Evolutionary conservation across 2,113 vertebrate species (phyloP).

Genomic region (Epinephelus moara): DNA sequence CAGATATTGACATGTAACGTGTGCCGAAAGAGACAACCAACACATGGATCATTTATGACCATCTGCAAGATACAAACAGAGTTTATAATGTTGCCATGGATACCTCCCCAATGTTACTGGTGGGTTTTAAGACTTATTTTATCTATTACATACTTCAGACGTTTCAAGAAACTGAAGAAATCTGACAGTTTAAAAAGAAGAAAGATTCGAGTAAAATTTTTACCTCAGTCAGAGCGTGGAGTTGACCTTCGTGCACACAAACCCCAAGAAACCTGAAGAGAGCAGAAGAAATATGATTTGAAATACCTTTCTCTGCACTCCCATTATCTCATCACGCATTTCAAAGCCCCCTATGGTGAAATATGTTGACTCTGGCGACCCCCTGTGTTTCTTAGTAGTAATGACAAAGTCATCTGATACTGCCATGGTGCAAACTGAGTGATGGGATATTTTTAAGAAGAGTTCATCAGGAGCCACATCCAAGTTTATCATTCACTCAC

Average conservation of each 20-base stretch:
- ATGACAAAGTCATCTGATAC: too few species aligned
- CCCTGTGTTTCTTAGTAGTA: too few species aligned
- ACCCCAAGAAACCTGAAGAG: conserved; percentile 92
- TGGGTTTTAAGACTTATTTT: too few species aligned
- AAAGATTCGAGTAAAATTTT: background rate
- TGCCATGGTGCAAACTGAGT: too few species aligned
- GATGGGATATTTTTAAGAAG: too few species aligned
- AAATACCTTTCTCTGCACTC: too few species aligned
- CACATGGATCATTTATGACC: background rate
- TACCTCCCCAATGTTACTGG: background rate
- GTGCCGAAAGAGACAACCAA: background rate
- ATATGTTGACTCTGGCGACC: too few species aligned
- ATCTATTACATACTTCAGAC: too few species aligned
- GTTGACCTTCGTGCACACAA: conserved; percentile 95
- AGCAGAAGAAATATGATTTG: background rate
- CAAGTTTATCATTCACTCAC: too few species aligned
- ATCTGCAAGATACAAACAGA: background rate
- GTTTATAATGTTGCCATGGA: background rate
- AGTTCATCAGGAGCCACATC: too few species aligned
- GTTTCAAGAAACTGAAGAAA: background rate
- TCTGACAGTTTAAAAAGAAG: background rate
- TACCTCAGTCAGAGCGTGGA: conserved; percentile 95
- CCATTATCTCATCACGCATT: too few species aligned
- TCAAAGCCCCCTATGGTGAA: too few species aligned
- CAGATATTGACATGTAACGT: background rate